phyloP scores from a whole-genome alignment of 2,888 invertebrate species.

The Copidosoma aretas region DNA sequence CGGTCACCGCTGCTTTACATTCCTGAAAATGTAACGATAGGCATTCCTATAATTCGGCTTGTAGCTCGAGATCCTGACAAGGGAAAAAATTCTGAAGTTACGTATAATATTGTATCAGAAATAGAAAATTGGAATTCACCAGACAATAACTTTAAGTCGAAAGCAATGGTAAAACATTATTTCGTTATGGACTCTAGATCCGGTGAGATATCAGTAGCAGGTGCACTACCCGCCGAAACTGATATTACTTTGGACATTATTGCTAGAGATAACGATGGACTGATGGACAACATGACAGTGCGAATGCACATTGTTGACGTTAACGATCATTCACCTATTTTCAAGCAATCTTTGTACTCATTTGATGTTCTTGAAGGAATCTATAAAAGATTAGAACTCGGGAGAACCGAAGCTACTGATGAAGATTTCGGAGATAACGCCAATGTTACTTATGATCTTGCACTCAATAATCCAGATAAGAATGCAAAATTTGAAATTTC shows the following conservation, averaged over 20 bases:
- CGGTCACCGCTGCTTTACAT: conserved; percentile 72
- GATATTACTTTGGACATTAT: conserved; percentile 79
- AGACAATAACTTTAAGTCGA: conserved; percentile 40
- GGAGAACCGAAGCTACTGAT: conserved; percentile 79
- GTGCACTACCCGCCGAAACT: conserved; percentile 75
- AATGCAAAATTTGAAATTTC: conserved; percentile 70
- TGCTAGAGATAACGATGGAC: conserved; percentile 77
- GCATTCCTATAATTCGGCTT: conserved; percentile 73
- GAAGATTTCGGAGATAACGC: conserved; percentile 82
- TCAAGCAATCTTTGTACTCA: conserved; percentile 82
- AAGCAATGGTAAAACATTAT: conserved; percentile 68
- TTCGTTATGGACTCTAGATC: conserved; percentile 78
- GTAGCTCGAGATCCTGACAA: conserved; percentile 77
- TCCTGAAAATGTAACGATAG: conserved; percentile 76
- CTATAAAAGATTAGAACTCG: conserved; percentile 75
- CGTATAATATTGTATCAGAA: conserved; percentile 75
- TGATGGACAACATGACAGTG: conserved; percentile 74
- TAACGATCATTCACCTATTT: conserved; percentile 84
- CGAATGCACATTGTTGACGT: conserved; percentile 79
- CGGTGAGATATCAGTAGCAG: conserved; percentile 78
- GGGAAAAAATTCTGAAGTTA: conserved; percentile 73
- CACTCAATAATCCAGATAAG: conserved; percentile 62
- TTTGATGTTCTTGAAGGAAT: conserved; percentile 83
- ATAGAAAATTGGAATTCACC: conserved; percentile 6
- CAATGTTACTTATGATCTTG: conserved; percentile 73